Conservation (phyloP, 2,113 vertebrate genomes). For the Zapornia atra region DNA sequence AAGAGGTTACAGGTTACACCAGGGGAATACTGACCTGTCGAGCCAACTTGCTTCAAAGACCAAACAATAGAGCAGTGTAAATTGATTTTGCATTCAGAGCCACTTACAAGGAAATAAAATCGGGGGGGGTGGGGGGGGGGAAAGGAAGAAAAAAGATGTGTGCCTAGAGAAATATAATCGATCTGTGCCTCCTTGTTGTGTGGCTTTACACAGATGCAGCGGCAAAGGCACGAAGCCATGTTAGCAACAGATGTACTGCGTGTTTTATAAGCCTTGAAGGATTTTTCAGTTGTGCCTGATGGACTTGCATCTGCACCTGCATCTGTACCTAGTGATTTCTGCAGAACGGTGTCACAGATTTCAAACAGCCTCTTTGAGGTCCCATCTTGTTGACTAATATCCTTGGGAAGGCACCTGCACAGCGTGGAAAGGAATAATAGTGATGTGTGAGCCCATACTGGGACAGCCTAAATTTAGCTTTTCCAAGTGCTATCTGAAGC, state of each 20-base stretch:
- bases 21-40: neutral
- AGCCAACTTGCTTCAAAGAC: neutral
- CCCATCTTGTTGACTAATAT: neutral
- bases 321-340: neutral
- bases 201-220: neutral
- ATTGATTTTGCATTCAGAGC: neutral
- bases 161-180: neutral
- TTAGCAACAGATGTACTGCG: constrained; percentile 24
- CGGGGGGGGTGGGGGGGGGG: fast-evolving
- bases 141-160: neutral
- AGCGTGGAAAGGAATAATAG: neutral
- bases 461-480: neutral
- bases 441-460: neutral
- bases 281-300: neutral
- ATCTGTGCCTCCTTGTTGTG: neutral
- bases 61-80: neutral
- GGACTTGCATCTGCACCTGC: constrained; percentile 44
- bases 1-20: neutral
- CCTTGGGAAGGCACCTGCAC: neutral
- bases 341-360: neutral
- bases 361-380: neutral
- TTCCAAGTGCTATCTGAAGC: neutral
- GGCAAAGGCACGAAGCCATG: neutral
- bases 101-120: neutral
- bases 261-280: constrained; percentile 50